Evolutionary conservation across 2,888 invertebrate genomes (phyloP).

Genomic region (Cephus pulcher): DNA sequence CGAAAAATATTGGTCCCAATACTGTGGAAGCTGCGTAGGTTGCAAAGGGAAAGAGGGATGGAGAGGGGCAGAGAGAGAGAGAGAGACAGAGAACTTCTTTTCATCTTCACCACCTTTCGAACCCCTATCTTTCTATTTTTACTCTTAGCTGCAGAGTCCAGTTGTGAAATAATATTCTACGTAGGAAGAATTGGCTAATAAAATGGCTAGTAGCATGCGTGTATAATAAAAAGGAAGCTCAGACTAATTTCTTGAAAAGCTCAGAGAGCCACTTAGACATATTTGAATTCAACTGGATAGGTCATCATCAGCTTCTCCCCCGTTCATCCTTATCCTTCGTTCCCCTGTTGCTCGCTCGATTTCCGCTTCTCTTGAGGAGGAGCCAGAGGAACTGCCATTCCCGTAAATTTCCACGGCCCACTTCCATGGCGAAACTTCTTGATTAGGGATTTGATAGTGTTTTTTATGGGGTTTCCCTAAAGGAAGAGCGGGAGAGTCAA

Average conservation of each 20-base stretch:
- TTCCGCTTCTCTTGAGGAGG: constrained; percentile 22
- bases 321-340: neutral
- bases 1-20: constrained; percentile 36
- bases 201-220: too few relatives aligned
- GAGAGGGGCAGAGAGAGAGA: neutral
- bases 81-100: neutral
- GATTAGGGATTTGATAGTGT: constrained; percentile 54
- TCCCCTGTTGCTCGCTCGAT: constrained; percentile 31
- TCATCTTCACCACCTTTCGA: too few relatives aligned
- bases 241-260: neutral
- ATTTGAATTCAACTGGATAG: neutral
- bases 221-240: too few relatives aligned
- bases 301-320: neutral
- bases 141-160: too few relatives aligned
- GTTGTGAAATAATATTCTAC: too few relatives aligned
- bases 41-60: neutral
- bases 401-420: neutral
- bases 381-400: too few relatives aligned
- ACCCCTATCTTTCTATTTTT: too few relatives aligned
- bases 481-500: constrained; percentile 31
- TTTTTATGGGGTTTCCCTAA: constrained; percentile 43
- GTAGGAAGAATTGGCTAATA: too few relatives aligned
- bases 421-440: constrained; percentile 43
- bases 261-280: neutral
- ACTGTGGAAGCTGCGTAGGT: constrained; percentile 10